phyloP scores from a whole-genome alignment of 2,113 vertebrate species.

The Phasianus colchicus region DNA sequence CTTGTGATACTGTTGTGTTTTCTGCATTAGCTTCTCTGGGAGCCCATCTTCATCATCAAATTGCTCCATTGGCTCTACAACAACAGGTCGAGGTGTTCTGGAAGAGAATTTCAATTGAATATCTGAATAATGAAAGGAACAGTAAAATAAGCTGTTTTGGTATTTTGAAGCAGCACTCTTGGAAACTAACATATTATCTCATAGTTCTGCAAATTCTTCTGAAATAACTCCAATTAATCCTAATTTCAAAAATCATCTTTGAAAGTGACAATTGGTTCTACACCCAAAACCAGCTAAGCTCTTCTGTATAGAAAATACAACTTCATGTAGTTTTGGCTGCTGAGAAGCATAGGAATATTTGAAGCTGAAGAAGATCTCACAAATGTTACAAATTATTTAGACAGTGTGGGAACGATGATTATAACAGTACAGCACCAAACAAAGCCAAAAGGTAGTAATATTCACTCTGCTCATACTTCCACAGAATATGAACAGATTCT shows the following conservation, averaged over 20 bases:
- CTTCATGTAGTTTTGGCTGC: neutral
- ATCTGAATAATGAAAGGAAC: neutral
- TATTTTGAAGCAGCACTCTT: neutral
- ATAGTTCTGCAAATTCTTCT: neutral
- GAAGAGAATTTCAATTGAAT: conserved; percentile 16
- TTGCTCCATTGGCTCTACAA: conserved; percentile 95
- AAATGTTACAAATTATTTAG: neutral
- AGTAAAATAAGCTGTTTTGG: neutral
- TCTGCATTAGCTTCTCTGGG: conserved; percentile 92
- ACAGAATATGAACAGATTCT: neutral
- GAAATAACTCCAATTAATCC: neutral
- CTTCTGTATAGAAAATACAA: neutral
- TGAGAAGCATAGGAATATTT: neutral
- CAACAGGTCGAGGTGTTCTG: conserved; percentile 94
- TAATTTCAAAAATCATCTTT: neutral
- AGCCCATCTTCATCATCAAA: conserved; percentile 96
- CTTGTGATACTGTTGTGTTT: conserved; percentile 95
- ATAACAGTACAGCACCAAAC: neutral
- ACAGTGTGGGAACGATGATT: neutral
- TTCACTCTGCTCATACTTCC: neutral
- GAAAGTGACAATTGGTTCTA: neutral
- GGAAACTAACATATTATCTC: neutral
- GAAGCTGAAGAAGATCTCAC: neutral
- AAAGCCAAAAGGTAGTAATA: neutral
- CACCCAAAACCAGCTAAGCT: neutral